Conservation (phyloP, 64 coral and sea anemone species). For the Hydrozoanthus tunicans region DNA sequence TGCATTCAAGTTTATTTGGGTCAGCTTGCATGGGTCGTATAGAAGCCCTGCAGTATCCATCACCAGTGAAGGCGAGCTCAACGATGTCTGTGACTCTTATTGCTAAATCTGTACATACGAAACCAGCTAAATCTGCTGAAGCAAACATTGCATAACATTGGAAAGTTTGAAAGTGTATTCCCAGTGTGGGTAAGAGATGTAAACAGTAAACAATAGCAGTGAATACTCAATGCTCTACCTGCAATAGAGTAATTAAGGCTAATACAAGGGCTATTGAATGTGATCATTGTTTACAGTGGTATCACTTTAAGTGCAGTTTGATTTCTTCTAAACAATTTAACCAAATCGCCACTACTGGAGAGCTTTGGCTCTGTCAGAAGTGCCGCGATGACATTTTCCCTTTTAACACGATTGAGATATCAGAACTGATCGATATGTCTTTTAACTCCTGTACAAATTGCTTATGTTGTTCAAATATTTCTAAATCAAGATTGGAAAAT, state of each 20-base stretch:
- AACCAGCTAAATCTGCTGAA: background rate
- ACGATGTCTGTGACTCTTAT: background rate
- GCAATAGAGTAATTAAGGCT: conserved; percentile 38
- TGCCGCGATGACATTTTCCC: conserved; percentile 1
- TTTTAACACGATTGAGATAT: background rate
- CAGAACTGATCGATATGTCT: conserved; percentile 21
- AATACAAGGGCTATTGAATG: conserved; percentile 43
- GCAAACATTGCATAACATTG: background rate
- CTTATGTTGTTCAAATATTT: conserved; percentile 12
- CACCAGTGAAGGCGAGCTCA: background rate
- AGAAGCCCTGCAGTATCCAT: background rate
- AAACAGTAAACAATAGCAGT: background rate
- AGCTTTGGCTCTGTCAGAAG: conserved; percentile 7
- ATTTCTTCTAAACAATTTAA: conserved; percentile 25
- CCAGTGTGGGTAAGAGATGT: background rate
- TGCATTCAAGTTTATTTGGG: too few relatives aligned
- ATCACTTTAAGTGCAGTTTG: conserved; percentile 32
- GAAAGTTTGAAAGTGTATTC: background rate
- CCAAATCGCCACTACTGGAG: conserved; percentile 18
- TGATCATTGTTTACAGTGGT: conserved; percentile 22
- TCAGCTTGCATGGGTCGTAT: too few relatives aligned
- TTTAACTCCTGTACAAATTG: conserved; percentile 18
- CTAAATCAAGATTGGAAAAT: conserved; percentile 25
- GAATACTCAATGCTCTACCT: conserved; percentile 18
- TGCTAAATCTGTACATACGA: too few relatives aligned